These are phyloP conservation scores for Virgularia gustaviana DNA, from an alignment of 92 coral and sea anemone species.

Conservation along the genomic window DNA sequence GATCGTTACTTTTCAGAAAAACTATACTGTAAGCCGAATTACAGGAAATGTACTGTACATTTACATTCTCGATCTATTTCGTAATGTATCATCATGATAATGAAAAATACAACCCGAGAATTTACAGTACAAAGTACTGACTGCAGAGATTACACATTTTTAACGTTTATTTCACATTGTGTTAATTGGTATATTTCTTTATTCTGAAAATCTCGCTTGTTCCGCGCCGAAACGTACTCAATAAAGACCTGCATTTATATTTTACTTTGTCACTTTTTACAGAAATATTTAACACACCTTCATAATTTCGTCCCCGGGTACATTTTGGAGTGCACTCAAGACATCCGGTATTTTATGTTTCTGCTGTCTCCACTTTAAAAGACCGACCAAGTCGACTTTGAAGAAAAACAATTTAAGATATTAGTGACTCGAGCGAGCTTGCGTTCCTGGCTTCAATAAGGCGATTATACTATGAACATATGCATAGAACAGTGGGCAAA, in stretches of 20 bases:
- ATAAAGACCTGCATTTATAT: too few species aligned
- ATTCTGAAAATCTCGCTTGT: neutral
- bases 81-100: too few species aligned
- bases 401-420: neutral
- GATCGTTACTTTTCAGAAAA: too few species aligned
- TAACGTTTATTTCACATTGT: too few species aligned
- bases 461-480: too few species aligned
- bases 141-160: too few species aligned
- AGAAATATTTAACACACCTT: slow-evolving; percentile 51
- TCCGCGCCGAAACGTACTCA: neutral
- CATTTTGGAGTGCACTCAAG: slow-evolving; percentile 67
- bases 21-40: too few species aligned
- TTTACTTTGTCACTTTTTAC: neutral
- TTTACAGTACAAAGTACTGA: too few species aligned
- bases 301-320: slow-evolving; percentile 93
- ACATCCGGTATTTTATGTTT: slow-evolving; percentile 65
- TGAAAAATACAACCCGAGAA: too few species aligned
- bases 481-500: too few species aligned
- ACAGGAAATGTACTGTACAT: too few species aligned
- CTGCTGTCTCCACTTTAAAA: slow-evolving; percentile 82
- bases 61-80: too few species aligned
- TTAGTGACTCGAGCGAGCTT: neutral
- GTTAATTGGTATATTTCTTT: neutral
- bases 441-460: neutral
- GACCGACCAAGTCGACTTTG: slow-evolving; percentile 86